A percentile compares a stretch with the other conserved stretches of the same genome.
Conservation (phyloP, 2,113 vertebrate species). For the Paedocypris sp. region DNA sequence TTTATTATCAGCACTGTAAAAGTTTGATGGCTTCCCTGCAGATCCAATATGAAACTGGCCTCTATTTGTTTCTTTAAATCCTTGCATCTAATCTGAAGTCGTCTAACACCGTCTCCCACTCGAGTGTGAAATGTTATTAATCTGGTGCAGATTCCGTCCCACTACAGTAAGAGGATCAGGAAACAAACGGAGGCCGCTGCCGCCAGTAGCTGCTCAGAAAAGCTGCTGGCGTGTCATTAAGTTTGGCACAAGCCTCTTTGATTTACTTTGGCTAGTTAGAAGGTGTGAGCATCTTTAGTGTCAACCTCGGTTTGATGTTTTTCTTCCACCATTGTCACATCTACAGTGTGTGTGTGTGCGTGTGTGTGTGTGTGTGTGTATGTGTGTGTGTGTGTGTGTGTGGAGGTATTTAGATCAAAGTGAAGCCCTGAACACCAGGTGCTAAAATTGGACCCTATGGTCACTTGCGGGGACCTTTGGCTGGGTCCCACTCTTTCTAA, state of each 20-base stretch:
- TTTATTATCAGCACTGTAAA: too few species aligned
- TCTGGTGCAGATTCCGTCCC: constrained; percentile 27
- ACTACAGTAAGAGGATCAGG: constrained; percentile 30
- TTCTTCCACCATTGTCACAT: too few species aligned
- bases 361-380: too few species aligned
- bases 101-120: constrained; percentile 23
- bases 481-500: too few species aligned
- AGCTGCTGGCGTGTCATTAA: constrained; percentile 13
- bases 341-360: too few species aligned
- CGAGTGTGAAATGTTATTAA: constrained; percentile 37
- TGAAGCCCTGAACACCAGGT: too few species aligned
- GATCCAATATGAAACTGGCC: not conserved
- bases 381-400: too few species aligned
- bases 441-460: too few species aligned
- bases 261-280: constrained; percentile 12
- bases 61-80: constrained; percentile 18
- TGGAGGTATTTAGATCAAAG: too few species aligned
- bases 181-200: constrained; percentile 2
- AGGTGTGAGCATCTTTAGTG: not conserved
- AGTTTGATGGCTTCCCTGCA: too few species aligned
- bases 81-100: constrained; percentile 12
- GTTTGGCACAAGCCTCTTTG: constrained; percentile 6
- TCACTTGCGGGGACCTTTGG: too few species aligned
- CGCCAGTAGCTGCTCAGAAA: constrained; percentile 11
- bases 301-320: too few species aligned